Evolutionary conservation across 2,113 vertebrate genomes (phyloP), one percentile per base, ranked within the genome.

Genomic region (Aegithalos caudatus): DNA sequence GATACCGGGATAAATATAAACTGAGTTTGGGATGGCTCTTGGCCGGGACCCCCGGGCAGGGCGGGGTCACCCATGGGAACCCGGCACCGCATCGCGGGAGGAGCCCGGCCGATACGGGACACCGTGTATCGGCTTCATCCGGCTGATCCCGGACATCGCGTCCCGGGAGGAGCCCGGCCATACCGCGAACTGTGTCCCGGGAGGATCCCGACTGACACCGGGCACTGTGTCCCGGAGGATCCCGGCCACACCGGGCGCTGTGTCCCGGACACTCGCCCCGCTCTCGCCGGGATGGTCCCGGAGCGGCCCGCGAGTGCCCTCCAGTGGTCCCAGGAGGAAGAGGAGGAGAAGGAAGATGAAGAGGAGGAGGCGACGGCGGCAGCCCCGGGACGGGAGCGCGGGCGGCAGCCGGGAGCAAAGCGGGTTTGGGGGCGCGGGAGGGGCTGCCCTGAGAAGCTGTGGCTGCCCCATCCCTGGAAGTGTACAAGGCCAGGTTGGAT

Each of bases 251-350:
- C 45, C 27, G 47, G n/a, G 10, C 15, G 2, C 15, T 2, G 28
- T 7, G 69, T 33, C 28, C 37, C 62, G 42, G 21, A 2, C 45
- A 4, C 14, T 6, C 4, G n/a, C 20, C 14, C 15, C 19, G 3
- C 28, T 3, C 13, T 18, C 21, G 5, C 40, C 17, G 31, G 31
- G 38, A 33, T 14, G 2, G 9, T 9, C 37, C 44, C 71, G 57
- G 23, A 44, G 84, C 76, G 37, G 86, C 51, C 51, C 29, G 64
- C 42, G 57, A 48, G 76, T 42, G 90, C 88, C 95, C 88, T 71
- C 95, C 76, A 44, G 90, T 61, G 90, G 93, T 33, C 6, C 14
- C 50, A 27, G 31, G 14, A 56, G 85, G 48, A n/a, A 14, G 37
- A 45, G 2, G 15, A 2, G 17, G 29, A 33, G 31, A 44, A 5